Evolutionary conservation across 1,140 invertebrate genomes (phyloP), one percentile per base, ranked within the genome.

Genomic region (Oryzaephilus surinamensis): DNA sequence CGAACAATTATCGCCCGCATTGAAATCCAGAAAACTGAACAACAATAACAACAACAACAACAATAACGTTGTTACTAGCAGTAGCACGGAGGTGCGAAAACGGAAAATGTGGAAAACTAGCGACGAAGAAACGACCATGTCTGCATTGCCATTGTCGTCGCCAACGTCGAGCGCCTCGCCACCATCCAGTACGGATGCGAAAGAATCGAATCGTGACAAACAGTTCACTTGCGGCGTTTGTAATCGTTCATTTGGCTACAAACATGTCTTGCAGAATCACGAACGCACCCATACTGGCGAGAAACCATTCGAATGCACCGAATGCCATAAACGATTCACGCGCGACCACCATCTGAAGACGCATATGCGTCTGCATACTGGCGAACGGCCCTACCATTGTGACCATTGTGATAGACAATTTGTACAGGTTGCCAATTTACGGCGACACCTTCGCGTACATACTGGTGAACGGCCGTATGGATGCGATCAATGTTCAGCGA

Each of bases 251-350:
- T 95, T 94, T 54, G 89, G 88, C 5, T 94, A 95, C 67, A 95
- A 95, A 57, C 90, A 95, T 62, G 90, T 95, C 2, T 66, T 94
- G 12, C 89, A 94, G 58, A 98, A 97, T 57, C 93, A 97, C 61
- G 89, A 95, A 47, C 77, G 93, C 32, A 97, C 92, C 0, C 94
- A 97, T 61, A 97, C 93, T 0, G 93, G 94, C 0, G 90, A 94
- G 57, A 94, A 96, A 54, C 94, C 94, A 0, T 97, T 97, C 66
- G 85, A 94, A 56, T 98, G 94, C 58, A 80, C 79, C 4, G 81
- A 90, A 61, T 98, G 94, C 61, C 81, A 92, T 49, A 92, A 96
- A 60, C 75, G 87, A 45, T 97, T 97, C 60, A 97, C 93, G 1
- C 76, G 94, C n/a, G 90, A 95, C 60, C 90, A 94, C 54, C 90